Conservation (phyloP, 2,797 vertebrate genomes). For the Falco biarmicus region DNA sequence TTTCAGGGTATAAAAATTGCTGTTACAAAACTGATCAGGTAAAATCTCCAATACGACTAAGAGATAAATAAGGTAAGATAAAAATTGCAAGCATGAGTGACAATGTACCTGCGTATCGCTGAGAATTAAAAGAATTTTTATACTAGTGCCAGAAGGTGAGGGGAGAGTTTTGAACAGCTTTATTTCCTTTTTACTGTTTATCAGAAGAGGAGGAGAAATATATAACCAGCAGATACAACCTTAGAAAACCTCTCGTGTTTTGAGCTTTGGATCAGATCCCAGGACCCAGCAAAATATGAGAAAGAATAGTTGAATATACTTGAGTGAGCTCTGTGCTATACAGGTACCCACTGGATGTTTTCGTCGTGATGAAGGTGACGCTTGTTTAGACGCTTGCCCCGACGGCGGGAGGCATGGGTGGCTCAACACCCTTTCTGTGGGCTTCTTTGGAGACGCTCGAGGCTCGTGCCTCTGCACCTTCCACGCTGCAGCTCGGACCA, state of each 20-base stretch:
- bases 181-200: neutral
- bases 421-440: neutral
- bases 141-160: neutral
- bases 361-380: neutral
- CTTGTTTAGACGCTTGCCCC: neutral
- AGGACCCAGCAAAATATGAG: neutral
- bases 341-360: neutral
- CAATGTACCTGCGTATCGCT: neutral
- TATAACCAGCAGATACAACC: neutral
- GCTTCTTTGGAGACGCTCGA: neutral
- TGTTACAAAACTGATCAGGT: neutral
- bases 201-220: neutral
- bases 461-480: neutral
- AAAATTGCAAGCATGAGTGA: neutral
- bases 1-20: neutral
- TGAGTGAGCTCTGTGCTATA: neutral
- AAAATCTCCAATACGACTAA: neutral
- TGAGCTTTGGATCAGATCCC: neutral
- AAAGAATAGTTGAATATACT: neutral
- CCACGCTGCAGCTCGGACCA: neutral
- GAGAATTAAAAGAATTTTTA: constrained; percentile 7
- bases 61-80: neutral
- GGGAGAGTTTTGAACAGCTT: neutral
- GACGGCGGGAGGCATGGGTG: neutral
- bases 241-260: neutral